phyloP scores from a whole-genome alignment of 1,140 invertebrate species.

The Ylistrum balloti region DNA sequence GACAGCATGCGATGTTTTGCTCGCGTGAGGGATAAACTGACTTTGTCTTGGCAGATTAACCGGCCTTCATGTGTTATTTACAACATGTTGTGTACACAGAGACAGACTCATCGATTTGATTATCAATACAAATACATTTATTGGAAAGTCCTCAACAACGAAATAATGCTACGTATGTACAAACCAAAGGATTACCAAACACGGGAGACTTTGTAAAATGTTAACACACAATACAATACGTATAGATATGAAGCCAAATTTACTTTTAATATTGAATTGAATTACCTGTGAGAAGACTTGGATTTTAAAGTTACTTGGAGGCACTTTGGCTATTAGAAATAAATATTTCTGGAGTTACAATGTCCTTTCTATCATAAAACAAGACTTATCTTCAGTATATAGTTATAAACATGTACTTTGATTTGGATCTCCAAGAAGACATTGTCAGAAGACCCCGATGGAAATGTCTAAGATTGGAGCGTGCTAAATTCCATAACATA shows the following conservation, averaged over 20 bases:
- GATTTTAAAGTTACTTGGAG: no score
- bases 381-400: no score
- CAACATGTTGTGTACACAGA: neutral
- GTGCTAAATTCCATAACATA: no score
- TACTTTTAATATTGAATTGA: no score
- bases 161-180: slow-evolving; percentile 18
- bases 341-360: no score
- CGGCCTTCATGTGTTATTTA: neutral
- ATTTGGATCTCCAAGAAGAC: no score
- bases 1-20: neutral
- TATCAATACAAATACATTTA: neutral
- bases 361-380: no score
- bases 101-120: neutral
- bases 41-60: neutral
- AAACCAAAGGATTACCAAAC: neutral
- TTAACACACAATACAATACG: neutral
- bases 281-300: no score
- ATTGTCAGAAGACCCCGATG: no score
- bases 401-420: no score
- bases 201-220: neutral
- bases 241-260: neutral
- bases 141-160: slow-evolving; percentile 25
- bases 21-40: neutral
- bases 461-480: no score
- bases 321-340: no score